phyloP scores from a whole-genome alignment of 2,113 vertebrate species.

The Pteronura brasiliensis region DNA sequence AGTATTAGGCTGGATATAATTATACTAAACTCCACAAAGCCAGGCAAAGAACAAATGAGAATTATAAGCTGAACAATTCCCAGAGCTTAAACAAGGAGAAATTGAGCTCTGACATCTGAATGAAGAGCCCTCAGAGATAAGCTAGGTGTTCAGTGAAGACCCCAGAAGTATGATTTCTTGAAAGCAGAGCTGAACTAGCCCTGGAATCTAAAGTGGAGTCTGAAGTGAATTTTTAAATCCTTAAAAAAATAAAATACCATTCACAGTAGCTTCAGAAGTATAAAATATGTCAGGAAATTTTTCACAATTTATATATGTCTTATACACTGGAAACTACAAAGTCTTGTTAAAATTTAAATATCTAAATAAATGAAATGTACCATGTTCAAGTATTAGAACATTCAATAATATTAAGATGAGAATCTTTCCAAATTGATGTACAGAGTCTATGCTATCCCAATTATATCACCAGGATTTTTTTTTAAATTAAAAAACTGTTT shows the following conservation, averaged over 20 bases:
- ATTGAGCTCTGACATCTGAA: neutral
- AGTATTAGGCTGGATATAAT: neutral
- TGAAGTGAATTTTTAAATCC: too few relatives aligned
- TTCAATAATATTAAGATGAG: neutral
- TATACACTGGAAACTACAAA: neutral
- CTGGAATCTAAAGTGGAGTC: neutral
- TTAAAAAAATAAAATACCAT: too few relatives aligned
- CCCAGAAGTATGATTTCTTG: neutral
- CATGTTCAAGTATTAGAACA: neutral
- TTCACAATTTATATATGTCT: neutral
- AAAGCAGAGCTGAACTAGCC: neutral
- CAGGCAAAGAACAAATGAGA: neutral
- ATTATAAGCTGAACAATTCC: neutral
- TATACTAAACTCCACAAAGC: neutral
- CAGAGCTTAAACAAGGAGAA: neutral
- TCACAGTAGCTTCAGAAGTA: neutral
- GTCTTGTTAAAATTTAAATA: neutral
- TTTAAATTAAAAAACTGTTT: neutral
- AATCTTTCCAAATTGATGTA: neutral
- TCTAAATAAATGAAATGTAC: neutral
- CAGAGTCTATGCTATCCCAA: neutral
- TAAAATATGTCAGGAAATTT: neutral
- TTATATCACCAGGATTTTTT: neutral
- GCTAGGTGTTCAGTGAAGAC: neutral
- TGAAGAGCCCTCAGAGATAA: neutral